Base-by-base conservation (phyloP, 2,113 vertebrate genomes). In the Myrmecophaga tridactyla region DNA sequence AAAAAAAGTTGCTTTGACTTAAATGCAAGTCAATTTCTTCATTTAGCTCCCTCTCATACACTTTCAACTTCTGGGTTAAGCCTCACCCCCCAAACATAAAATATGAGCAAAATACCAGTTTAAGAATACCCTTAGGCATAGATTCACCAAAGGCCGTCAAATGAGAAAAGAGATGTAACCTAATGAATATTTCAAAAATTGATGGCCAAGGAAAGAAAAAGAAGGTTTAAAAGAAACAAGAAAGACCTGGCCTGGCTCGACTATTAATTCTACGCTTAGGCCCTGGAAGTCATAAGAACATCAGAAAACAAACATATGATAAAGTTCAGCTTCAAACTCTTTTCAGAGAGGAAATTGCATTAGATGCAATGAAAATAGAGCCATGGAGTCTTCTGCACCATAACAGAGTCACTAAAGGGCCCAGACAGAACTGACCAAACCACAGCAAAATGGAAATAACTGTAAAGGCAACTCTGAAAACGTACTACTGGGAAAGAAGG, bases 101-200 rank as follows among this genome's bases (percentile, higher is more conserved):
- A 80, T 41, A 62, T 86, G 65, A 90, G 63, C 65, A 96, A 87
- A 96, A 88, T 90, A 69, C 6, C 92, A 48, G 86, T 92, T 94
- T 94, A 77, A 89, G 82, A 96, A 69, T 17, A 65, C 25, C 46
- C 36, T 21, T 81, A 84, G 39, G 70, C 70, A 80, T 5, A 62
- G 5, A 43, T 65, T 94, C 81, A 95, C 51, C 56, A 87, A 83
- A 92, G n/a, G 15, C 46, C 92, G 39, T 21, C 14, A 86, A 36
- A 73, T 9, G 76, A 84, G 65, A 8, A 86, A 25, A 84, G 31
- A 20, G 31, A n/a, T 70, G 1, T 73, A 36, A 92, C 23, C 36
- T 46, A 43, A 86, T 34, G 53, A 11, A 43, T 48, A 69, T 86
- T 92, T 97, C 39, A 86, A 96, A 96, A 86, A 63, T 39, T n/a